phyloP scores from a whole-genome alignment of 2,888 invertebrate genomes.

The Xestia ashworthii region DNA sequence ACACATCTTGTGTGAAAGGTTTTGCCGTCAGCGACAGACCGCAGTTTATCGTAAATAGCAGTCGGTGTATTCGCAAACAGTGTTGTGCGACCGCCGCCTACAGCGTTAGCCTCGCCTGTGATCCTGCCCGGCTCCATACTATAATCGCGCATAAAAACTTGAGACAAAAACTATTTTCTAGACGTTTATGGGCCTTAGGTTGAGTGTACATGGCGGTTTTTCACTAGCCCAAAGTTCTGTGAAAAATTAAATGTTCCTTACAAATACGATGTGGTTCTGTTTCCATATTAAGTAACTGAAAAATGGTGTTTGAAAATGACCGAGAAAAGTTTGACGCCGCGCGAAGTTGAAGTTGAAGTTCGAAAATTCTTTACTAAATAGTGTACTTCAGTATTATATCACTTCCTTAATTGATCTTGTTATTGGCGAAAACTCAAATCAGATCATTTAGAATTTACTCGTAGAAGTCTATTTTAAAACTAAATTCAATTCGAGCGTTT shows the following conservation, averaged over 20 bases:
- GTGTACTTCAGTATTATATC: not conserved
- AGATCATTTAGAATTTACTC: not conserved
- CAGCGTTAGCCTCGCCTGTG: slow-evolving; percentile 38
- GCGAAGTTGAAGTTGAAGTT: not conserved
- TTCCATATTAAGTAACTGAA: not conserved
- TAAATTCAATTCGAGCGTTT: not conserved
- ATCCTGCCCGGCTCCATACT: slow-evolving; percentile 51
- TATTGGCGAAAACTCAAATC: not conserved
- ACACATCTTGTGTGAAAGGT: slow-evolving; percentile 38
- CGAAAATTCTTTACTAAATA: not conserved
- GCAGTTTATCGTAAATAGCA: slow-evolving; percentile 39
- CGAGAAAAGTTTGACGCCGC: too few species aligned
- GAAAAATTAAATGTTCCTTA: not conserved
- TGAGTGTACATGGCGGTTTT: slow-evolving; percentile 45
- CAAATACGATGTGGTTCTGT: not conserved
- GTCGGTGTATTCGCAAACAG: slow-evolving; percentile 41
- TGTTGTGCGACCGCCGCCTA: slow-evolving; percentile 46
- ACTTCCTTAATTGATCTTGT: not conserved
- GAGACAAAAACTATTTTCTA: slow-evolving; percentile 63
- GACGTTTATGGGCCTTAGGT: slow-evolving; percentile 37
- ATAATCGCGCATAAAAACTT: slow-evolving; percentile 57
- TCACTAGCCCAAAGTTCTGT: not conserved
- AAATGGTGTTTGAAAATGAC: not conserved
- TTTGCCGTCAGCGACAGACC: slow-evolving; percentile 33
- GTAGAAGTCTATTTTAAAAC: not conserved